Evolutionary conservation across 2,797 vertebrate species (phyloP).

Genomic region (Aphelocoma californica): DNA sequence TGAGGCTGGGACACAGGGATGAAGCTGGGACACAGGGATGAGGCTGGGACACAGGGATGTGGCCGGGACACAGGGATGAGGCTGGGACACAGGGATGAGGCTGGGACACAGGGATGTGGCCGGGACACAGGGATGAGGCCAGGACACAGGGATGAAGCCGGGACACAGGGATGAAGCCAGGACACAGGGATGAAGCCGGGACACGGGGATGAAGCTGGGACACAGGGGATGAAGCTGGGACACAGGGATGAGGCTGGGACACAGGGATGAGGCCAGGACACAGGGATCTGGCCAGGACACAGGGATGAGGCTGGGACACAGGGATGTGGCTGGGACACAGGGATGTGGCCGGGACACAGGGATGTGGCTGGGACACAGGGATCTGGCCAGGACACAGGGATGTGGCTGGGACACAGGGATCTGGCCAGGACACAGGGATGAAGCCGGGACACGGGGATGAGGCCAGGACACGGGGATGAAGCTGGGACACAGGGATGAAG

Average conservation of each 20-base stretch:
- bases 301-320: not conserved
- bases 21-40: accelerated
- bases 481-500: accelerated
- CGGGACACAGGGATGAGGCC: no score
- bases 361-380: not conserved
- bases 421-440: accelerated
- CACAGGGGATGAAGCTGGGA: accelerated
- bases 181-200: no score
- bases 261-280: no score
- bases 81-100: not conserved
- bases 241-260: no score
- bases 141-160: accelerated
- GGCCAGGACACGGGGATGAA: accelerated
- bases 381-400: accelerated
- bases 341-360: no score
- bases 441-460: accelerated
- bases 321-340: not conserved
- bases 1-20: no score
- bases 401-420: not conserved
- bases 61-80: not conserved
- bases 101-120: accelerated
- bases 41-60: no score
- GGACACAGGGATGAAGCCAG: accelerated
- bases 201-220: accelerated
- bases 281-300: accelerated